A percentile compares a stretch with the other conserved stretches of the same genome.
Evolutionary conservation across 2,113 vertebrate genomes (phyloP).

Genomic region (Albula glossodonta): DNA sequence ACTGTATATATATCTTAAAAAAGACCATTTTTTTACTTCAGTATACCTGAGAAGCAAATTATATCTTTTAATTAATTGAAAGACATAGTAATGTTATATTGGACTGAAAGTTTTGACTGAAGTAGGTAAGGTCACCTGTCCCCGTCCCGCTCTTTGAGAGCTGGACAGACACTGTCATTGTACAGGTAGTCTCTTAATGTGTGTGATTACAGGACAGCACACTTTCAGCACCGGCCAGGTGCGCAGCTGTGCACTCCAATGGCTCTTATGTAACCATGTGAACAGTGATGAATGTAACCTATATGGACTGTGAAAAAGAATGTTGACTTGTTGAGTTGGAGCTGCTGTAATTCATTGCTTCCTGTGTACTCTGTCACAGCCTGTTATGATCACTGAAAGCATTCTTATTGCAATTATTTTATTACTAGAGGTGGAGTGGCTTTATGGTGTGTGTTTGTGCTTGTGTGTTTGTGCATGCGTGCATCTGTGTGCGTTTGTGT

Average conservation of each 20-base stretch:
- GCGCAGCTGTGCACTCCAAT: not conserved
- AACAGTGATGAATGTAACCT: slow-evolving; percentile 33
- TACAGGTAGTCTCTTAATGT: not conserved
- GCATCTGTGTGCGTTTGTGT: too few species aligned
- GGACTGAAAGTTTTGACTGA: not conserved
- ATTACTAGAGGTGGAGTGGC: not conserved
- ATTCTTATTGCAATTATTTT: not conserved
- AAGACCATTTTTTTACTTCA: not conserved
- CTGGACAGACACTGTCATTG: not conserved
- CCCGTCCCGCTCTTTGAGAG: not conserved
- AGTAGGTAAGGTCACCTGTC: not conserved
- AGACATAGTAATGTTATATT: too few species aligned
- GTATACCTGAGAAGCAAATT: too few species aligned
- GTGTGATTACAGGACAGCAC: not conserved
- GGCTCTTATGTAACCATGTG: slow-evolving; percentile 34
- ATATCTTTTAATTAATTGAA: not conserved
- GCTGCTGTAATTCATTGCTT: not conserved
- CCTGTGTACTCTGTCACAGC: slow-evolving; percentile 1
- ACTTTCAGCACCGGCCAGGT: not conserved
- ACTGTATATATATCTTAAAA: too few species aligned
- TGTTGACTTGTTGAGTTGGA: not conserved
- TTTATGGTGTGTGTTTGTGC: not conserved
- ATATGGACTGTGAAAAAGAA: not conserved
- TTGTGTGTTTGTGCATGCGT: too few species aligned
- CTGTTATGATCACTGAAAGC: not conserved